Percentiles rank a stretch among this genome's conserved stretches.
Evolutionary conservation across 2,113 vertebrate genomes (phyloP).

Genomic region (Caretta caretta): DNA sequence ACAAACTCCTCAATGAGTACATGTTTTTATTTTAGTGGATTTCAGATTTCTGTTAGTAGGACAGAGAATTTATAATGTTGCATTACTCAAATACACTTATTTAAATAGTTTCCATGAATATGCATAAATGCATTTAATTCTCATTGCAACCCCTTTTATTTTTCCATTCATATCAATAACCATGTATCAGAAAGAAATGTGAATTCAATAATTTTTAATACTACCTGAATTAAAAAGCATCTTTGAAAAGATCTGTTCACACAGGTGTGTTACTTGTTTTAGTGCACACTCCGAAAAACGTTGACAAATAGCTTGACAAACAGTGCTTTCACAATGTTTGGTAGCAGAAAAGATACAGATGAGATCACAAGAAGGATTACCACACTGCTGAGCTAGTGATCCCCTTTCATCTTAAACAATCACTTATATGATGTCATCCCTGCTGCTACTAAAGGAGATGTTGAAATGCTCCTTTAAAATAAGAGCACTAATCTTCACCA

Average conservation of each 20-base stretch:
- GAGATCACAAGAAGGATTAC: neutral
- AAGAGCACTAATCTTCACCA: neutral
- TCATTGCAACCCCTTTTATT: fast-evolving
- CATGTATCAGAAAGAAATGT: neutral
- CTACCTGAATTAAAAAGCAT: neutral
- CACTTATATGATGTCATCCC: neutral
- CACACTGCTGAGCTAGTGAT: neutral
- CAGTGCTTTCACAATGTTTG: neutral
- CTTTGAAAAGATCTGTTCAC: neutral
- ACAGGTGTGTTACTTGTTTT: fast-evolving
- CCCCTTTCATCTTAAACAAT: neutral
- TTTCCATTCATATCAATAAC: neutral
- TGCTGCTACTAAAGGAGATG: neutral
- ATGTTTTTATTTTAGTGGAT: neutral
- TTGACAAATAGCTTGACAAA: fast-evolving
- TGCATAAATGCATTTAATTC: neutral
- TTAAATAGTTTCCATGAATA: neutral
- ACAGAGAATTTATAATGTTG: neutral
- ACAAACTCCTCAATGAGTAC: neutral
- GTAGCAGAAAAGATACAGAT: neutral
- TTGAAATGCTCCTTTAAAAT: neutral
- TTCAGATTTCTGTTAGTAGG: neutral
- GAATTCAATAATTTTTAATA: neutral
- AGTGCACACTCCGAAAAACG: neutral
- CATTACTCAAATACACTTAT: neutral